Evolutionary conservation across 2,113 vertebrate species (phyloP).

Genomic region (Heterocephalus glaber): DNA sequence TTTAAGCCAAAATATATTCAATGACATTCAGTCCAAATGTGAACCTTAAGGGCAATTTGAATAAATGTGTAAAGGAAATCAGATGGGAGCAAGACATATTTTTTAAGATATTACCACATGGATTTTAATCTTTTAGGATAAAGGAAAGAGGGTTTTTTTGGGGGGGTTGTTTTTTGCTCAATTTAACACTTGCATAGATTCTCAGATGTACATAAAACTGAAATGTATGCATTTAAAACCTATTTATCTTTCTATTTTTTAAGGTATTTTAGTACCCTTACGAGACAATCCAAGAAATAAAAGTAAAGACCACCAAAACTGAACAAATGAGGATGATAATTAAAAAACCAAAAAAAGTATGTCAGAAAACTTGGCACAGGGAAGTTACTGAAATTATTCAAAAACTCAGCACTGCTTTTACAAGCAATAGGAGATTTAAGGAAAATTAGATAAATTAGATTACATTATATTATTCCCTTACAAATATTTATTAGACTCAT

Average conservation of each 20-base stretch:
- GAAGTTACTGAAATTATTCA: background rate
- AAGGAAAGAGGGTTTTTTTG: background rate
- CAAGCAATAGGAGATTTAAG: background rate
- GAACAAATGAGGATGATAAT: background rate
- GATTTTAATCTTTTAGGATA: background rate
- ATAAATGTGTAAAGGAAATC: constrained; percentile 25
- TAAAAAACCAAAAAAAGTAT: background rate
- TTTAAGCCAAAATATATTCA: constrained; percentile 58
- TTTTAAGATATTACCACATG: constrained; percentile 9
- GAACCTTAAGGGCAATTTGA: constrained; percentile 46
- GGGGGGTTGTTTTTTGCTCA: background rate
- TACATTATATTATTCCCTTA: background rate
- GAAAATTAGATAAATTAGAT: background rate
- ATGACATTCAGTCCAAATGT: constrained; percentile 60
- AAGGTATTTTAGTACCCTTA: background rate
- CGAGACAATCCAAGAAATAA: background rate
- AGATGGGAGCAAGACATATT: background rate
- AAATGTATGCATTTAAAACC: background rate
- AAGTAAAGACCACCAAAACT: background rate
- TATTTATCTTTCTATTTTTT: background rate
- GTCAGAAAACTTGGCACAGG: background rate
- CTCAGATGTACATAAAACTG: background rate
- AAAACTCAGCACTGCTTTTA: background rate
- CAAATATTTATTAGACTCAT: background rate
- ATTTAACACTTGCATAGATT: background rate